A percentile compares a stretch with the other conserved stretches of the same genome.
Conservation (phyloP, 2,888 invertebrate genomes). For the Tromatobia lineatoria region DNA sequence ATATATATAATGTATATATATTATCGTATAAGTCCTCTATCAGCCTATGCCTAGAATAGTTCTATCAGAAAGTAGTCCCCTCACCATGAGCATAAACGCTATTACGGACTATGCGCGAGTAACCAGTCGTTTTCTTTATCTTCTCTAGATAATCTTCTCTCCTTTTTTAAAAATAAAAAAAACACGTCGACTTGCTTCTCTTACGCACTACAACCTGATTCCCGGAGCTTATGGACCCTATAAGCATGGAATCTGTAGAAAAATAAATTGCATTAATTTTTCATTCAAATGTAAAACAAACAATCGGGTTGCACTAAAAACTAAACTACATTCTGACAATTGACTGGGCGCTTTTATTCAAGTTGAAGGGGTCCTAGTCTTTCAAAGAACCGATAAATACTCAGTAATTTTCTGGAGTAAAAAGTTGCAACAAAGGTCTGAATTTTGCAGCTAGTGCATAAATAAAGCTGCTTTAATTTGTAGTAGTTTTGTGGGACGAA, state of each 20-base stretch:
- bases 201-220: constrained; percentile 79
- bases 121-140: constrained; percentile 76
- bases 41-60: constrained; percentile 75
- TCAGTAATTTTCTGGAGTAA: no score
- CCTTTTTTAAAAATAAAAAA: constrained; percentile 65
- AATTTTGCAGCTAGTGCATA: no score
- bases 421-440: no score
- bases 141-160: constrained; percentile 70
- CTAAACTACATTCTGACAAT: not conserved
- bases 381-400: no score
- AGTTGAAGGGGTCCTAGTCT: no score
- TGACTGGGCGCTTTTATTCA: no score
- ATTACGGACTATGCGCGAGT: constrained; percentile 78
- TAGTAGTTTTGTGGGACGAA: no score
- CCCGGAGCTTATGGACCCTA: constrained; percentile 81
- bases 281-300: constrained; percentile 29
- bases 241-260: constrained; percentile 81
- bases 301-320: constrained; percentile 26
- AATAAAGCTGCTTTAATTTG: no score
- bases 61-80: constrained; percentile 81
- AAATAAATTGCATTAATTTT: constrained; percentile 41
- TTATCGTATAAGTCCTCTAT: constrained; percentile 74
- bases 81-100: constrained; percentile 80
- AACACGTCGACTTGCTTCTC: constrained; percentile 54
- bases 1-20: constrained; percentile 72